These are phyloP conservation scores for Oreotrochilus melanogaster DNA, from an alignment of 2,113 vertebrate genomes.

Conservation along the genomic window DNA sequence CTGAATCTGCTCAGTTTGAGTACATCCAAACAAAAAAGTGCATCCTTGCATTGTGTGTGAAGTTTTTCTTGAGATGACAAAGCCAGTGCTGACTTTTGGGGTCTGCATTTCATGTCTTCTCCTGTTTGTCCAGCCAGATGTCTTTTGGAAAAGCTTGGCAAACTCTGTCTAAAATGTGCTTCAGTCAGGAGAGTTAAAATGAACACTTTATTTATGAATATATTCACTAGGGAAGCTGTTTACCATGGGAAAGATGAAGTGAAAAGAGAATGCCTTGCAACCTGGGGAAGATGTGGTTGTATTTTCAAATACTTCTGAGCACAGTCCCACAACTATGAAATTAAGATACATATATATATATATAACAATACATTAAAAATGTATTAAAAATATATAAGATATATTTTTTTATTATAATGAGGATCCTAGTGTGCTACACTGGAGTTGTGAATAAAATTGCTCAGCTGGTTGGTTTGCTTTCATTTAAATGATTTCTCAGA, in stretches of 20 bases:
- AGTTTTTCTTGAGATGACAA: not conserved
- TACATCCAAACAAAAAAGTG: not conserved
- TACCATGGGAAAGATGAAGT: not conserved
- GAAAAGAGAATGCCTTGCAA: not conserved
- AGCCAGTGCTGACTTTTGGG: not conserved
- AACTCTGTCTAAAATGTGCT: not conserved
- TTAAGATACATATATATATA: not conserved
- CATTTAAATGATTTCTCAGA: not conserved
- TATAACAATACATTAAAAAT: no score
- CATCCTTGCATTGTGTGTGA: not conserved
- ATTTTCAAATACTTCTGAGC: not conserved
- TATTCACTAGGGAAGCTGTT: not conserved
- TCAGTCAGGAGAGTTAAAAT: not conserved
- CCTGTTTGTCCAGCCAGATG: not conserved
- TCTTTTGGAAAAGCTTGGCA: not conserved
- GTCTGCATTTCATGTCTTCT: not conserved
- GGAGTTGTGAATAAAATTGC: not conserved
- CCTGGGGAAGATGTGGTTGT: not conserved
- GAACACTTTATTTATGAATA: not conserved
- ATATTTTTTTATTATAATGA: not conserved
- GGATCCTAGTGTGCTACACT: not conserved
- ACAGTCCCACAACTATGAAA: not conserved
- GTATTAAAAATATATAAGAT: no score
- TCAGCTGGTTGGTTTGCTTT: not conserved
- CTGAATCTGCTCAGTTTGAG: not conserved